Conservation (phyloP, 2,888 invertebrate species). For the Eupithecia tripunctaria region DNA sequence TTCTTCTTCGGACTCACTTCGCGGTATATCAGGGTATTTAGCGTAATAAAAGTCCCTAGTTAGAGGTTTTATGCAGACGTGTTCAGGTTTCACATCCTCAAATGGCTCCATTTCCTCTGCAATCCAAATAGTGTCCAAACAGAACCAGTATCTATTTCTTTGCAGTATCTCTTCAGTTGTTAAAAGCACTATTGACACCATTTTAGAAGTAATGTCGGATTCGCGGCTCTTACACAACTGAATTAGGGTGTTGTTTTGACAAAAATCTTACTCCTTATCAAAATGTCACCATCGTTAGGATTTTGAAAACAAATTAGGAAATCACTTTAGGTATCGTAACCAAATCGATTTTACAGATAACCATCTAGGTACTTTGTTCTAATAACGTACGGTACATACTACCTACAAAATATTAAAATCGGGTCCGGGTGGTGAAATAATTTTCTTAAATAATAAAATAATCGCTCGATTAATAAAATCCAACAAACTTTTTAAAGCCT, state of each 20-base stretch:
- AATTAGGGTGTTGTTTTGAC: constrained; percentile 26
- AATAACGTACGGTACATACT: neutral
- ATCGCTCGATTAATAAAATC: constrained; percentile 43
- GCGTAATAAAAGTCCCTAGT: constrained; percentile 74
- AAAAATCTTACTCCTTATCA: constrained; percentile 24
- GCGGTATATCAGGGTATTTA: constrained; percentile 73
- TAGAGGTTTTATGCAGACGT: constrained; percentile 68
- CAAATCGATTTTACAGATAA: neutral
- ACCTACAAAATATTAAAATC: neutral
- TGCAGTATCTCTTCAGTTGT: constrained; percentile 77
- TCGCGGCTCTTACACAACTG: constrained; percentile 25
- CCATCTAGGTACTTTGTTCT: neutral
- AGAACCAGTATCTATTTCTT: constrained; percentile 74
- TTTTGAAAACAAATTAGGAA: constrained; percentile 37
- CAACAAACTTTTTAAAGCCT: constrained; percentile 45
- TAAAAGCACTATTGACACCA: constrained; percentile 74
- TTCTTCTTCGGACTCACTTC: constrained; percentile 80
- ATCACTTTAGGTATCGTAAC: constrained; percentile 31
- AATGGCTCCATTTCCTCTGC: constrained; percentile 77
- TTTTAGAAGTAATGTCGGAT: constrained; percentile 43
- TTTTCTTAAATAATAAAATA: neutral
- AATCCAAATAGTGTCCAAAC: constrained; percentile 72
- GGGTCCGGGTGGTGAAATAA: neutral
- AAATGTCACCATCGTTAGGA: constrained; percentile 34
- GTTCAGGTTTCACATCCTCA: constrained; percentile 72